These are phyloP conservation scores for Sarcophaga caerulescens DNA, from an alignment of 2,888 invertebrate species.

Conservation along the genomic window DNA sequence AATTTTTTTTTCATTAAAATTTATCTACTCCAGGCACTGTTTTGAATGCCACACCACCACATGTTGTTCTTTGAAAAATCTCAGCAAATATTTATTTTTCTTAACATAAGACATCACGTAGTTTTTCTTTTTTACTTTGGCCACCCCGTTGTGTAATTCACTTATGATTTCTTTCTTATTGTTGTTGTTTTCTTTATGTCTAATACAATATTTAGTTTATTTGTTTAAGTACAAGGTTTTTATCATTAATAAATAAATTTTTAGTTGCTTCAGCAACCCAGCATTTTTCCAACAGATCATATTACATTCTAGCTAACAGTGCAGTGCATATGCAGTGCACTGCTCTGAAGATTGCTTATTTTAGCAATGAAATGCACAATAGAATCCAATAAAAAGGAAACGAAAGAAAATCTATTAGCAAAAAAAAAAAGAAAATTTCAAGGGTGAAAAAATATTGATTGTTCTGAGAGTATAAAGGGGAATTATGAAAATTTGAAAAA, in stretches of 20 bases:
- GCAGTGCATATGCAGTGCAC: not conserved
- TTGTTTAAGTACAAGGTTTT: conserved; percentile 35
- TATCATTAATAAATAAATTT: conserved; percentile 4
- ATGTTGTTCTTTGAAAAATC: not conserved
- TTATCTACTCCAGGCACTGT: not conserved
- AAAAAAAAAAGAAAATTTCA: conserved; percentile 17
- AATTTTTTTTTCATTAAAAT: not conserved
- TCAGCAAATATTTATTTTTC: conserved; percentile 30
- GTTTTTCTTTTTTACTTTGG: conserved; percentile 18
- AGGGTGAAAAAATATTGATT: conserved; percentile 34
- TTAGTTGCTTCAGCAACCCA: conserved; percentile 28
- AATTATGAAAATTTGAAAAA: too few relatives aligned
- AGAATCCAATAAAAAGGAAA: conserved; percentile 6
- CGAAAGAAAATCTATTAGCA: not conserved
- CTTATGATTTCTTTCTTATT: conserved; percentile 17
- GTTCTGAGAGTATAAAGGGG: not conserved
- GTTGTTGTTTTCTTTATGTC: not conserved
- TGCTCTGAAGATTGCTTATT: conserved; percentile 21
- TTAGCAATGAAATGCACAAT: conserved; percentile 21
- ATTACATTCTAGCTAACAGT: conserved; percentile 45
- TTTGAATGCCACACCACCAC: not conserved
- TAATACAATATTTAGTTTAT: conserved; percentile 47
- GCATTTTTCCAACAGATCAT: conserved; percentile 53
- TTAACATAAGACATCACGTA: conserved; percentile 28
- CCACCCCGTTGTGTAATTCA: conserved; percentile 57